Base-by-base conservation (phyloP, 2,113 vertebrate genomes). In the Hippocampus guttulatus region DNA sequence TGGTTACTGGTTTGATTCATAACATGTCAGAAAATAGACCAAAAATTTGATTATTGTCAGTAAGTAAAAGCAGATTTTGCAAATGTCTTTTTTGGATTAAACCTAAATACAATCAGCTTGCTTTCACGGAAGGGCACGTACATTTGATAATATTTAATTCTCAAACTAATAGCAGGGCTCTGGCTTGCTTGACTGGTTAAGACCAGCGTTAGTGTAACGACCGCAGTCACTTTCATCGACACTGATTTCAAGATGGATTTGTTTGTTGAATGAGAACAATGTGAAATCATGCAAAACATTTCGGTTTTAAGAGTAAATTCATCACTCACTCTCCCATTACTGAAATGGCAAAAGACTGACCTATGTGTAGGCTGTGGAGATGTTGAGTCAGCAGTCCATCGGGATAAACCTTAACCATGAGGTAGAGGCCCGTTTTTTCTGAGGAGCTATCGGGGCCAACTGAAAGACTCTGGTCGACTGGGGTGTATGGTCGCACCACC, bases 381-480 rank as follows among this genome's bases (percentile, higher is more conserved):
- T 95, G 86, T 49, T 91, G 91, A 30, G 94, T 96, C 69, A 98
- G 88, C 4, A 93, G 82, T 74, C 97, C 96, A 75, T 84, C 82
- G 64, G 94, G 88, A 83, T 98, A 98, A 68, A 98, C 88, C 91
- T 98, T 99, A 83, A 98, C 91, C 94, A 99, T 95, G 86, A 99
- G 92, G 90, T 94, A 94, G 80, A 98, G 81, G 75, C 88, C 86
- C 14, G 88, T 67, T 54, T 81, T 78, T 38, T 67, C 77, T 1
- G n/a, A 81, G 11, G 80, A 15, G 41, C 2, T 20, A 20, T 64
- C 45, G 9, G 87, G 75, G 78, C 89, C 84, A 63, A 91, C 77
- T n/a, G 83, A 65, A 74, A 97, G 90, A 71, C 58, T 91, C 75
- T 85, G 81, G 62, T 91, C 90, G 14, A 98, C 90, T 41, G 96